Evolutionary conservation across 2,113 vertebrate species (phyloP).

Genomic region (Mirza zaza): DNA sequence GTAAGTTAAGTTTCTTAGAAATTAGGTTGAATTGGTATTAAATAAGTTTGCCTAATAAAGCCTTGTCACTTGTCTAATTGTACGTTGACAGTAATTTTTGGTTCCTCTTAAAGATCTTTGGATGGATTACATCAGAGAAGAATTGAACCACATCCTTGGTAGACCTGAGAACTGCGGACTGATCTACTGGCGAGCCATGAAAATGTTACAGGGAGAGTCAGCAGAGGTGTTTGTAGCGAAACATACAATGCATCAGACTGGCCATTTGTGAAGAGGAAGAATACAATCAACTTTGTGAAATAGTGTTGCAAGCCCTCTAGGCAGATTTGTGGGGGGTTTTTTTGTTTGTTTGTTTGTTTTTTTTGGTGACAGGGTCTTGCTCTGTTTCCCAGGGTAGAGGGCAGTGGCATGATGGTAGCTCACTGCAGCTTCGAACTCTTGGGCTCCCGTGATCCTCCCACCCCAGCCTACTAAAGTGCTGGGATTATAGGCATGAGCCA

Average conservation of each 20-base stretch:
- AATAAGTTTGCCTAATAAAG: background rate
- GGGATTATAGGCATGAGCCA: too few species aligned
- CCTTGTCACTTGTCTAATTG: background rate
- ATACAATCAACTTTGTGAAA: background rate
- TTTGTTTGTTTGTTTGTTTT: too few species aligned
- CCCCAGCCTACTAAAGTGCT: too few species aligned
- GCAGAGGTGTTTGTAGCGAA: conserved; percentile 91
- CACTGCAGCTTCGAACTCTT: too few species aligned
- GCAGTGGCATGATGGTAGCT: too few species aligned
- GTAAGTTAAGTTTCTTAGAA: conserved; percentile 49
- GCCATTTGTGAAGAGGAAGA: conserved; percentile 83
- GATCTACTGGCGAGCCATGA: conserved; percentile 98
- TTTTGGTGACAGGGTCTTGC: too few species aligned
- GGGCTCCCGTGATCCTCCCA: too few species aligned
- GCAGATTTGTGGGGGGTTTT: background rate
- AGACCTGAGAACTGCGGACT: conserved; percentile 91
- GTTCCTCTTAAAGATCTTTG: conserved; percentile 90
- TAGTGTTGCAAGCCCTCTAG: background rate
- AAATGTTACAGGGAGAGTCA: conserved; percentile 89
- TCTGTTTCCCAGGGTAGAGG: too few species aligned
- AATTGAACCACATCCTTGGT: conserved; percentile 88
- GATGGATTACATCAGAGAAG: conserved; percentile 95
- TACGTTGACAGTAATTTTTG: background rate
- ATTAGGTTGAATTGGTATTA: background rate
- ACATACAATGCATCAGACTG: conserved; percentile 92